These are phyloP conservation scores for Semotilus atromaculatus DNA, from an alignment of 2,797 vertebrate genomes.

Conservation along the genomic window DNA sequence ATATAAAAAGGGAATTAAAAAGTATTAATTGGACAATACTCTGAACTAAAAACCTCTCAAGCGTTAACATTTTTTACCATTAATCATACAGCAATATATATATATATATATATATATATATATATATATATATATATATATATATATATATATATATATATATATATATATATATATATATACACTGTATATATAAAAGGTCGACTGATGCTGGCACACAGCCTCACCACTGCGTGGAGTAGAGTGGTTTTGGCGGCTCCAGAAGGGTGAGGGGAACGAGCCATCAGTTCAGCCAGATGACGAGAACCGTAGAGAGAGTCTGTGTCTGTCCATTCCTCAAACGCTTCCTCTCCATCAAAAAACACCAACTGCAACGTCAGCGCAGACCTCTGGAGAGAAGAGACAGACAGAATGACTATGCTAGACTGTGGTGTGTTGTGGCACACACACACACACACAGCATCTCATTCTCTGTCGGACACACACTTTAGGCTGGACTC, in stretches of 20 bases:
- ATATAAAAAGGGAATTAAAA: not conserved
- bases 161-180: not conserved
- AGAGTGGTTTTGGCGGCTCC: constrained; percentile 70
- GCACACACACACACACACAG: not conserved
- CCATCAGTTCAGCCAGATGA: constrained; percentile 87
- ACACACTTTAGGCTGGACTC: not conserved
- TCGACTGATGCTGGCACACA: not conserved
- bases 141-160: not conserved
- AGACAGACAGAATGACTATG: not conserved
- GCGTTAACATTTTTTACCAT: not conserved
- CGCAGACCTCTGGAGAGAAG: constrained; percentile 66
- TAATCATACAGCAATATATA: not conserved
- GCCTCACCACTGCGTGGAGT: constrained; percentile 87
- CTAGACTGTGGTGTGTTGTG: not conserved
- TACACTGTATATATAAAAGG: not conserved
- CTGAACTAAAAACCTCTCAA: not conserved
- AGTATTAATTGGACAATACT: not conserved
- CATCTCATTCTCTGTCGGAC: not conserved
- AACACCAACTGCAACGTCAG: constrained; percentile 90
- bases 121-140: not conserved
- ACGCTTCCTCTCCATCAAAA: constrained; percentile 91
- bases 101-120: not conserved
- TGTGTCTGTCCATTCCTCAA: constrained; percentile 84
- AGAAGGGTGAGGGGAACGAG: constrained; percentile 70
- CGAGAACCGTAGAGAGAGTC: constrained; percentile 93